phyloP scores from a whole-genome alignment of 2,113 vertebrate species.

The Tor tambroides region DNA sequence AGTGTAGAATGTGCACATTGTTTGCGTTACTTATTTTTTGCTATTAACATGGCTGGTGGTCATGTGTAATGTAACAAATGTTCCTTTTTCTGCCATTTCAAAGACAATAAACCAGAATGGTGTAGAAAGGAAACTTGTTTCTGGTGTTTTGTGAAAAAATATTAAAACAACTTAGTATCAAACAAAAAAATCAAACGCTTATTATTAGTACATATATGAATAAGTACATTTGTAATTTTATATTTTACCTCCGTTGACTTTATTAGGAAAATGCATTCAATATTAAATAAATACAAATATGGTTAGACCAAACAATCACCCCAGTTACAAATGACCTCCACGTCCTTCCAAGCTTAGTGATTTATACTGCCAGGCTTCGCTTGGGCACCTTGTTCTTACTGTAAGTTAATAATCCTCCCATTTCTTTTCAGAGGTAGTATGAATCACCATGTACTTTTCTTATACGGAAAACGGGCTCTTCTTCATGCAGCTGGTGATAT shows the following conservation, averaged over 20 bases:
- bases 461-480: no score
- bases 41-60: constrained; percentile 28
- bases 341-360: no score
- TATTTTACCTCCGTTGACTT: neutral
- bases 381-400: no score
- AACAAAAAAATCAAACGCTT: no score
- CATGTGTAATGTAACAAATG: constrained; percentile 62
- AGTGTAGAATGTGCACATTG: constrained; percentile 70
- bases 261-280: neutral
- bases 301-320: neutral
- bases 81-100: constrained; percentile 61
- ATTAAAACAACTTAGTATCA: neutral
- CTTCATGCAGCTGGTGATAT: no score
- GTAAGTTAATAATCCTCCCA: no score
- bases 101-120: constrained; percentile 64
- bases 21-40: constrained; percentile 65
- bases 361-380: no score
- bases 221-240: neutral
- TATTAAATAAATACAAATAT: constrained; percentile 1
- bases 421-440: no score
- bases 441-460: no score
- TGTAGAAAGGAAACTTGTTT: constrained; percentile 12
- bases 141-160: neutral
- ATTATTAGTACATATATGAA: neutral
- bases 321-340: no score